A percentile compares a stretch with the other conserved stretches of the same genome.
Conservation (phyloP, 2,113 vertebrate genomes). For the Pygoscelis adeliae region DNA sequence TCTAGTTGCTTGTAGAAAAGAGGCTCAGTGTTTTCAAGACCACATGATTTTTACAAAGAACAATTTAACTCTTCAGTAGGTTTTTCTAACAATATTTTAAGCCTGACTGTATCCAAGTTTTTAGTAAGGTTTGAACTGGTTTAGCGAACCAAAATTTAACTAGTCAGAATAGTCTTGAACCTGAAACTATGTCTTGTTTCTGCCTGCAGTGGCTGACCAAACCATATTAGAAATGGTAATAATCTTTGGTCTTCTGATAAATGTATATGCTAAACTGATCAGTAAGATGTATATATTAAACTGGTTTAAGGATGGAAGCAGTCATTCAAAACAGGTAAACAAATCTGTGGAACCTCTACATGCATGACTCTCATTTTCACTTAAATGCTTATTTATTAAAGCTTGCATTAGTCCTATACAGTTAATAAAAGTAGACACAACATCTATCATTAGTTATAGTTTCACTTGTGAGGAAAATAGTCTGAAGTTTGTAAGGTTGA, state of each 20-base stretch:
- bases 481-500: not conserved
- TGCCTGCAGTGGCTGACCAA: not conserved
- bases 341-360: not conserved
- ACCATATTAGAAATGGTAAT: not conserved
- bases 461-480: not conserved
- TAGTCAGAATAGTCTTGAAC: not conserved
- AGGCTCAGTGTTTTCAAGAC: not conserved
- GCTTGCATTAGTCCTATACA: not conserved
- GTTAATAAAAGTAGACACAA: not conserved
- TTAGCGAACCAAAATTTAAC: not conserved
- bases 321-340: not conserved
- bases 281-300: not conserved
- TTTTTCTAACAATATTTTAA: not conserved
- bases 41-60: not conserved
- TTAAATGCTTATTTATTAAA: not conserved
- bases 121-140: not conserved
- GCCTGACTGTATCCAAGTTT: not conserved
- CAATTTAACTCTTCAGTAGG: not conserved
- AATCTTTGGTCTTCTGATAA: not conserved
- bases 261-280: not conserved
- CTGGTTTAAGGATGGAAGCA: not conserved
- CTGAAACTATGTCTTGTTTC: not conserved
- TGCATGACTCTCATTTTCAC: not conserved
- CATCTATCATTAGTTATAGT: not conserved
- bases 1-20: not conserved